phyloP scores from a whole-genome alignment of 2,797 vertebrate species.

The Cyprinella venusta region DNA sequence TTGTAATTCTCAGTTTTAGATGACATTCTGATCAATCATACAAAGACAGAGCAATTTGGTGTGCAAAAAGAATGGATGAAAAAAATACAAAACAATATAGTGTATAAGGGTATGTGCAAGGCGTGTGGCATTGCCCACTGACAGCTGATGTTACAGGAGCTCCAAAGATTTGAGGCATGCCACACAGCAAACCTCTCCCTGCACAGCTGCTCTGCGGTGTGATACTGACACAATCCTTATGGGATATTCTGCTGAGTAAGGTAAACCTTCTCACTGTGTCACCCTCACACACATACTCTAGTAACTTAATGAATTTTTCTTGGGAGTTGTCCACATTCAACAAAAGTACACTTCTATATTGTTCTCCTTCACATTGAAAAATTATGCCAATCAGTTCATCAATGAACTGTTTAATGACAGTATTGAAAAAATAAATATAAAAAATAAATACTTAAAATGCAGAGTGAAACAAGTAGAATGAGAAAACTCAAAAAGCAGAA shows the following conservation, averaged over 20 bases:
- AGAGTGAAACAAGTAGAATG: not conserved
- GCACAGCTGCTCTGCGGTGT: constrained; percentile 5
- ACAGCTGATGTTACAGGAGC: constrained; percentile 45
- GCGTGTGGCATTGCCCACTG: constrained; percentile 35
- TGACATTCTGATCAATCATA: not conserved
- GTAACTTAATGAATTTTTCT: not conserved
- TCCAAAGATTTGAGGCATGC: constrained; percentile 44
- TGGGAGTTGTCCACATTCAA: not conserved
- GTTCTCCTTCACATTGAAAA: not conserved
- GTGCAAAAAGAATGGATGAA: not conserved
- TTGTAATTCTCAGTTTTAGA: not conserved
- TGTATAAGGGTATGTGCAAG: constrained; percentile 8
- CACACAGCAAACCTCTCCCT: constrained; percentile 34
- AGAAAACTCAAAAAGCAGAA: constrained; percentile 8
- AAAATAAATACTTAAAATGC: not conserved
- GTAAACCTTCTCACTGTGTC: not conserved
- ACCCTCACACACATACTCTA: constrained; percentile 4
- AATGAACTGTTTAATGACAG: not conserved
- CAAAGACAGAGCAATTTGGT: not conserved
- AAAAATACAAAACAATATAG: not conserved
- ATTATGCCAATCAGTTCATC: not conserved
- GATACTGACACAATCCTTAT: constrained; percentile 20
- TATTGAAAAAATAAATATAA: not conserved
- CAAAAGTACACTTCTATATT: not conserved
- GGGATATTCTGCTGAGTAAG: constrained; percentile 35